Base-by-base conservation (phyloP, 2,888 invertebrate genomes). In the Agrypnus murinus region DNA sequence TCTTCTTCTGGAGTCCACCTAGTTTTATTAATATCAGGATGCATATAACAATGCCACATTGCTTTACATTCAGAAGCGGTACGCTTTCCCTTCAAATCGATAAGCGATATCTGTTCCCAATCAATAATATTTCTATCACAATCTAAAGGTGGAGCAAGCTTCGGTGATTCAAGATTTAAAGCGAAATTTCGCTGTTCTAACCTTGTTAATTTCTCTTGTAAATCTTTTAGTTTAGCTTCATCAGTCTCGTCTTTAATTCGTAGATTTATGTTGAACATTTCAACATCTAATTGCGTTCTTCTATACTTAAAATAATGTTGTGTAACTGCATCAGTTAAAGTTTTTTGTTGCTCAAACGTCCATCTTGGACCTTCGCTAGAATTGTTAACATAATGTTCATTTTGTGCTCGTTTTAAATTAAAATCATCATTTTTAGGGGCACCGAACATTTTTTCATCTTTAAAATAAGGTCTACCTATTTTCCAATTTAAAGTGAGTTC, bases 11-110 rank as follows among this genome's bases (percentile, higher is more conserved):
- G 73, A 0, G 85, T 86, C 91, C 91, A 92, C 5, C 80, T 77
- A 1, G 76, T 77, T 53, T 90, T 93, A 73, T 90, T 93, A 12
- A 93, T 87, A 12, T 87, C 83, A 0, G 94, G 93, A 81, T 92
- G 91, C 53, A 93, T 81, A 78, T 90, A 92, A 17, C 91, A 86
- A 69, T 90, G 89, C 94, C 94, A 95, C 80, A 93, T 89, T 0
- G 91, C 87, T 76, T 88, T 85, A 80, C 93, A 94, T 79, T 92
- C 92, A 8, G 86, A 84, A 0, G 89, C 84, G 0, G 88, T 87
- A 78, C 93, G 93, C n/a, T 46, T 72, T 80, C 80, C 78, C 62
- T 75, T 77, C n/a, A 87, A 81, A 72, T 85, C 80, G 4, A 83
- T 80, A 5, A 82, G 83, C 0, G 90, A 83, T 59, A 92, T 85